A percentile compares a stretch with the other conserved stretches of the same genome.
phyloP scores from a whole-genome alignment of 2,888 invertebrate genomes.

The Fabriciana adippe region DNA sequence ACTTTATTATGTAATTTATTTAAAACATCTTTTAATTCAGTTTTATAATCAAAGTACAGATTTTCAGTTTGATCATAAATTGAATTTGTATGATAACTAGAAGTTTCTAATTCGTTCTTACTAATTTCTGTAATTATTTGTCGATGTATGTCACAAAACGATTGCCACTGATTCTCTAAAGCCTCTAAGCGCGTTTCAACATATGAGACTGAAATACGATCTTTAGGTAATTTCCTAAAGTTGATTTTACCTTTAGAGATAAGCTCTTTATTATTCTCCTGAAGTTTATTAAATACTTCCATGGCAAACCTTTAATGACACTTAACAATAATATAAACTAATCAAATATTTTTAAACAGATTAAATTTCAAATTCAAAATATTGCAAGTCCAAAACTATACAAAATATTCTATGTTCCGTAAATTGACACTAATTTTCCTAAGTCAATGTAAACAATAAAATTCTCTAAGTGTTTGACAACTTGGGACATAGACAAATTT shows the following conservation, averaged over 20 bases:
- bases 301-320: constrained; percentile 4
- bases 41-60: constrained; percentile 16
- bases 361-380: neutral
- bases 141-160: constrained; percentile 20
- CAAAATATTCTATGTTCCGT: neutral
- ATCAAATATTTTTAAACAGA: neutral
- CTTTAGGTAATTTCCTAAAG: constrained; percentile 24
- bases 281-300: constrained; percentile 21
- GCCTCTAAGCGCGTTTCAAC: constrained; percentile 26
- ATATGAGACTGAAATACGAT: constrained; percentile 16
- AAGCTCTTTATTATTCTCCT: constrained; percentile 15
- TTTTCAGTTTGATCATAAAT: constrained; percentile 15
- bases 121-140: constrained; percentile 21
- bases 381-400: neutral
- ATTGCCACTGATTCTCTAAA: constrained; percentile 24
- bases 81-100: constrained; percentile 13
- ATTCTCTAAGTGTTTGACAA: constrained; percentile 13
- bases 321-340: neutral
- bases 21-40: constrained; percentile 9
- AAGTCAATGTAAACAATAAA: constrained; percentile 11
- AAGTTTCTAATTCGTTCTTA: constrained; percentile 10
- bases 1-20: constrained; percentile 3
- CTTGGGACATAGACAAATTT: constrained; percentile 18
- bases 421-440: neutral
- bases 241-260: constrained; percentile 23